Percentiles rank a stretch among this genome's conserved stretches.
phyloP scores from a whole-genome alignment of 2,888 invertebrate genomes.

The Pseudococcus jackbeardsleyi region DNA sequence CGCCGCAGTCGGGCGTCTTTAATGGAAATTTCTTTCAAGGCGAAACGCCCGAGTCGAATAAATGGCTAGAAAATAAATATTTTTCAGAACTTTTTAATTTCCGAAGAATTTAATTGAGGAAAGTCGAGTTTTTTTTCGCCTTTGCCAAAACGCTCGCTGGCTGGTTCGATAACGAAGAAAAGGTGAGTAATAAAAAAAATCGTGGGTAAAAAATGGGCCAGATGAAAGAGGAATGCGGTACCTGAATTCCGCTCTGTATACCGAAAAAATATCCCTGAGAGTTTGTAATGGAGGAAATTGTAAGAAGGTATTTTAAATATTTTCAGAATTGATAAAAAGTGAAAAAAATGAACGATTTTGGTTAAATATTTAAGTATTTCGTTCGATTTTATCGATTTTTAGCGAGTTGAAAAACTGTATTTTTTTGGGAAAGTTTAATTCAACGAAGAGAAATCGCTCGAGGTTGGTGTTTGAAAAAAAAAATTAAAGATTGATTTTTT shows the following conservation, averaged over 20 bases:
- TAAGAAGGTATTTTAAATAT: not conserved
- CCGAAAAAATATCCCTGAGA: not conserved
- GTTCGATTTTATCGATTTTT: too few relatives aligned
- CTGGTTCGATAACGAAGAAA: conserved; percentile 1
- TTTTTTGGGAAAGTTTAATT: too few relatives aligned
- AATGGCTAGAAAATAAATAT: conserved; percentile 50
- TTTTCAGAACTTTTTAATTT: conserved; percentile 45
- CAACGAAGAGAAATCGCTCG: too few relatives aligned
- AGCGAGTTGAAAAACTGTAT: too few relatives aligned
- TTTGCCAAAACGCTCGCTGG: not conserved
- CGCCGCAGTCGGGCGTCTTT: not conserved
- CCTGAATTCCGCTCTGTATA: not conserved
- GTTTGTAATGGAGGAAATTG: not conserved
- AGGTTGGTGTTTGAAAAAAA: too few relatives aligned
- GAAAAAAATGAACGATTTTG: not conserved
- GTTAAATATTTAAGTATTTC: not conserved
- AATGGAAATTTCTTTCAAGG: conserved; percentile 45
- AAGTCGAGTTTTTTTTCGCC: conserved; percentile 7
- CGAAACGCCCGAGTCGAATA: not conserved
- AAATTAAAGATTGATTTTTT: too few relatives aligned
- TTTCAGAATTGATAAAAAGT: not conserved
- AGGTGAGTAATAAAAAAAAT: conserved; percentile 15
- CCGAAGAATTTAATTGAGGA: conserved; percentile 53
- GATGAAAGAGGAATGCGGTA: conserved; percentile 9
- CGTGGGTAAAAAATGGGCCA: not conserved